Evolutionary conservation across 2,113 vertebrate genomes (phyloP).

Genomic region (Indicator maculatus): DNA sequence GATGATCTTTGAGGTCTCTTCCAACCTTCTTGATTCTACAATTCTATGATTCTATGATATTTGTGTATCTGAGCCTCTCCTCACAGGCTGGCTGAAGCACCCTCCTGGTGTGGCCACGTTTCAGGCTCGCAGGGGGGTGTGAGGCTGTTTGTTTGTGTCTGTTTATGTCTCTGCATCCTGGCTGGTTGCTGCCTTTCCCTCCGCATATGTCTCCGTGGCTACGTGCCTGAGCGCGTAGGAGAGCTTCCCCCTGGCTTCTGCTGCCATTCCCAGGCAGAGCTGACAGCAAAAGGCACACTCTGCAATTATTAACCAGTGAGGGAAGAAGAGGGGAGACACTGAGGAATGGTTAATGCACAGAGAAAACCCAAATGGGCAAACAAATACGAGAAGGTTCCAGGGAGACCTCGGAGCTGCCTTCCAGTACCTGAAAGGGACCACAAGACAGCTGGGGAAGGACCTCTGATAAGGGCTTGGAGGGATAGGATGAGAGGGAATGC

Average conservation of each 20-base stretch:
- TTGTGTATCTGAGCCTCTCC: background rate
- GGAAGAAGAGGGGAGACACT: background rate
- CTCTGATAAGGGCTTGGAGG: no score
- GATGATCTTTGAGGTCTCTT: no score
- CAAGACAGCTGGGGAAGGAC: no score
- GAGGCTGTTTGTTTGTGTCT: constrained; percentile 11
- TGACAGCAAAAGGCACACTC: background rate
- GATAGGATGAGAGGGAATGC: no score
- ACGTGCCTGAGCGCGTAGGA: background rate
- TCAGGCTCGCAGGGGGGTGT: background rate
- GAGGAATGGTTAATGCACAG: background rate
- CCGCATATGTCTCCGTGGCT: constrained; percentile 40
- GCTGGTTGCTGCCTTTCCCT: background rate
- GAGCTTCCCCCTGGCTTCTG: constrained; percentile 12
- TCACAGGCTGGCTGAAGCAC: background rate
- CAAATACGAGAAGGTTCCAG: background rate
- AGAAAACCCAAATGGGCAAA: background rate
- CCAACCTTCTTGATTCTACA: no score
- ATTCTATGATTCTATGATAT: no score
- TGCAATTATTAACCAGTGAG: background rate
- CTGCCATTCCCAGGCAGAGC: constrained; percentile 56
- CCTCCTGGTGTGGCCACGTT: accelerated
- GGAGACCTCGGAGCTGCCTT: no score
- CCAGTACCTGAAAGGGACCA: no score
- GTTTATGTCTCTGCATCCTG: background rate